These are phyloP conservation scores for Folsomia manolachei DNA, from an alignment of 2,888 invertebrate genomes.

Conservation along the genomic window DNA sequence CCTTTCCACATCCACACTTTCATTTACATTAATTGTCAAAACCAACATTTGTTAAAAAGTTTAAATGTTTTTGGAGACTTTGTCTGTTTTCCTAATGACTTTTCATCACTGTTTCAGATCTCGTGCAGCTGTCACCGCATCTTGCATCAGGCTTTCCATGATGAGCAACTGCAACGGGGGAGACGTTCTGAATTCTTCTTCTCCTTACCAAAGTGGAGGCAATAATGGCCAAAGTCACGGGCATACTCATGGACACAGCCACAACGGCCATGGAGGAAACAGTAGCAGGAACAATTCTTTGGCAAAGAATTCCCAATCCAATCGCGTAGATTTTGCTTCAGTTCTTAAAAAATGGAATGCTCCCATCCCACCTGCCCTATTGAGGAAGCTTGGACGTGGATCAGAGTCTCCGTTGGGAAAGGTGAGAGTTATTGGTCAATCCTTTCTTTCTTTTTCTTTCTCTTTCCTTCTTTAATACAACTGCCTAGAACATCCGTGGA, in stretches of 20 bases:
- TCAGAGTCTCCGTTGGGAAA: slow-evolving; percentile 50
- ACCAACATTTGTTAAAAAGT: not conserved
- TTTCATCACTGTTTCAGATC: slow-evolving; percentile 11
- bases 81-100: not conserved
- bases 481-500: no score
- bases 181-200: not conserved
- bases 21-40: not conserved
- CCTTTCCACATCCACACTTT: not conserved
- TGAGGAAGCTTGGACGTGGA: slow-evolving; percentile 46
- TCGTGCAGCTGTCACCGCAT: slow-evolving; percentile 11
- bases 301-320: slow-evolving; percentile 20
- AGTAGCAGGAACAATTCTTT: slow-evolving; percentile 11
- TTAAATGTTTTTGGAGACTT: not conserved
- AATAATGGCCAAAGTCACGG: no score
- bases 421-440: slow-evolving; percentile 34
- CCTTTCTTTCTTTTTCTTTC: not conserved
- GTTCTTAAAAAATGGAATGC: slow-evolving; percentile 48
- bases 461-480: no score
- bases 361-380: slow-evolving; percentile 48
- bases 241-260: no score
- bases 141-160: slow-evolving; percentile 12
- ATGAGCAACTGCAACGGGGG: not conserved
- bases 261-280: not conserved
- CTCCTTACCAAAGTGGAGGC: not conserved
- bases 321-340: slow-evolving; percentile 43